These are phyloP conservation scores for Trypoxylon attenuatum DNA, from an alignment of 2,888 invertebrate species.

Conservation along the genomic window DNA sequence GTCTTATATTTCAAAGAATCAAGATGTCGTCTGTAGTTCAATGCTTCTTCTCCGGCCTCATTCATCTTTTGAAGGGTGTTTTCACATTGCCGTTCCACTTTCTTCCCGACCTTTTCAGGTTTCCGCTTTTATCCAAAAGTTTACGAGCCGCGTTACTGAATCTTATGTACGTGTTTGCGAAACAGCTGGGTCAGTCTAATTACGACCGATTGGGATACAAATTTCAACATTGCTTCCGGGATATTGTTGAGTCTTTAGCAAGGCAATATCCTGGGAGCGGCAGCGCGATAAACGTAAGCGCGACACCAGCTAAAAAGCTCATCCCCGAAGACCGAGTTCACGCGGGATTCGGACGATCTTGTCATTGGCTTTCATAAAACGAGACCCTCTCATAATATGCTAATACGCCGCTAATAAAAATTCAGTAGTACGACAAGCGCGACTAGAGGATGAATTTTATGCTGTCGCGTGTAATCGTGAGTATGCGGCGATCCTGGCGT, in stretches of 20 bases:
- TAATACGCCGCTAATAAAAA: conserved; percentile 42
- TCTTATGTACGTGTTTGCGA: neutral
- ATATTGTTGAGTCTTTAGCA: conserved; percentile 8
- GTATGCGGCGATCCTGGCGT: conserved; percentile 1
- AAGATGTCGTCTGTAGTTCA: too few relatives aligned
- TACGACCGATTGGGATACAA: neutral
- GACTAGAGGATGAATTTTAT: conserved; percentile 38
- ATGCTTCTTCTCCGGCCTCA: too few relatives aligned
- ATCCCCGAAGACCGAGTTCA: too few relatives aligned
- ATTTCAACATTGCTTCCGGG: conserved; percentile 13
- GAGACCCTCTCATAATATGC: conserved; percentile 47
- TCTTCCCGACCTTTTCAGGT: too few relatives aligned
- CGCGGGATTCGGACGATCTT: too few relatives aligned
- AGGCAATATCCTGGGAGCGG: conserved; percentile 25
- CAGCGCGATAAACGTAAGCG: conserved; percentile 10
- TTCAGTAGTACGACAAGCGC: conserved; percentile 32
- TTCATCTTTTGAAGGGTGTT: too few relatives aligned
- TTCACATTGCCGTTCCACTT: too few relatives aligned
- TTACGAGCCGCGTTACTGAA: too few relatives aligned
- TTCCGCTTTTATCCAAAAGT: too few relatives aligned
- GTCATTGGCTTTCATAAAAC: conserved; percentile 43
- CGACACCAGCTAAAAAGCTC: neutral
- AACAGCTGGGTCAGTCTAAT: neutral
- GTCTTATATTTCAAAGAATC: too few relatives aligned
- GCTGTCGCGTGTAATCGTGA: conserved; percentile 8